Conservation (phyloP, 92 coral and sea anemone genomes). For the Isaurus tuberculatus region DNA sequence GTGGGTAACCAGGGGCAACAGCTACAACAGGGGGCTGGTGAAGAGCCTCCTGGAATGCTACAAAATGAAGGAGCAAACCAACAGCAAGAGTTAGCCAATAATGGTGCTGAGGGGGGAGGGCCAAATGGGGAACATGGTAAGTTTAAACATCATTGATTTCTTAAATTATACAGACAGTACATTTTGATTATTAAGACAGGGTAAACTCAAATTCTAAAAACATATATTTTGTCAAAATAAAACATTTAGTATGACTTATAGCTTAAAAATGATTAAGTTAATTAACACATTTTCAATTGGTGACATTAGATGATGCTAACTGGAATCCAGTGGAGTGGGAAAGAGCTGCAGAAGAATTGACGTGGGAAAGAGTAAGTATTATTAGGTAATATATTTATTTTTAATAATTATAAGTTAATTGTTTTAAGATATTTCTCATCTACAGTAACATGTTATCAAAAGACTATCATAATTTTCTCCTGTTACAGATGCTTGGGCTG, state of each 20-base stretch:
- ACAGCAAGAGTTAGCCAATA: constrained; percentile 29
- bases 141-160: not conserved
- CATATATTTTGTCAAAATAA: too few relatives aligned
- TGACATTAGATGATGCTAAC: constrained; percentile 81
- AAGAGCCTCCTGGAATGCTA: constrained; percentile 3
- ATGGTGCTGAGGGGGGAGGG: constrained; percentile 20
- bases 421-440: not conserved
- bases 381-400: too few relatives aligned
- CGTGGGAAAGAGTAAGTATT: constrained; percentile 95
- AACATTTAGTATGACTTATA: too few relatives aligned
- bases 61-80: constrained; percentile 19
- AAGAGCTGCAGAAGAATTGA: constrained; percentile 97
- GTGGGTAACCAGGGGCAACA: constrained; percentile 17
- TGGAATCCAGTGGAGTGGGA: constrained; percentile 99
- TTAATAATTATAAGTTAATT: too few relatives aligned
- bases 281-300: too few relatives aligned
- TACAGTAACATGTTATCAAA: not conserved
- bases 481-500: constrained; percentile 92
- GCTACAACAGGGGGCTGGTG: constrained; percentile 35
- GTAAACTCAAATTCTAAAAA: too few relatives aligned
- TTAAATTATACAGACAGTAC: too few relatives aligned
- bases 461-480: not conserved
- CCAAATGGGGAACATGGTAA: constrained; percentile 42
- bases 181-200: too few relatives aligned
- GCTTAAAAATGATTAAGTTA: too few relatives aligned